phyloP scores from a whole-genome alignment of 2,113 vertebrate species.

The Phaethon lepturus region DNA sequence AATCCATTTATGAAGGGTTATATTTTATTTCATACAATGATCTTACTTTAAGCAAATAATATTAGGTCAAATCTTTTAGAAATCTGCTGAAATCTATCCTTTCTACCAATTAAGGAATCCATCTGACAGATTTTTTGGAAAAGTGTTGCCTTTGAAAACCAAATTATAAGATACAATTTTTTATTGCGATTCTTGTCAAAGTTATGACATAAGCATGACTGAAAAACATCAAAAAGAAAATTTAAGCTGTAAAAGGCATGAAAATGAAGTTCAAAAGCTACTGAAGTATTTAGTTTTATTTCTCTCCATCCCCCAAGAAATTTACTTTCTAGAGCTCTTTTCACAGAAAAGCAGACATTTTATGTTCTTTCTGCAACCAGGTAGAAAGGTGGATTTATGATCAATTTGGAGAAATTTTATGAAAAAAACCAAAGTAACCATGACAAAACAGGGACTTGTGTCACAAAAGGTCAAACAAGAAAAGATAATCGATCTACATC shows the following conservation, averaged over 20 bases:
- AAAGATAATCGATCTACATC: not conserved
- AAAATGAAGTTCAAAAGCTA: not conserved
- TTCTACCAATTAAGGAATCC: slow-evolving; percentile 9
- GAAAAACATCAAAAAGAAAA: slow-evolving; percentile 22
- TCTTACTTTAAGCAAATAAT: not conserved
- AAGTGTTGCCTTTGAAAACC: slow-evolving; percentile 44
- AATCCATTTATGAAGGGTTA: not conserved
- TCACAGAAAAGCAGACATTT: slow-evolving; percentile 21
- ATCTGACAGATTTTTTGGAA: slow-evolving; percentile 21
- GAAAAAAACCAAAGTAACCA: not conserved
- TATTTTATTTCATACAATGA: not conserved
- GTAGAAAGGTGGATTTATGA: slow-evolving; percentile 6
- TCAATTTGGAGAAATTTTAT: not conserved
- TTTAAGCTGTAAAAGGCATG: not conserved
- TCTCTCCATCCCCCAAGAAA: not conserved
- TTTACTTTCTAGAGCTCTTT: slow-evolving; percentile 17
- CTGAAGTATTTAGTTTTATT: not conserved
- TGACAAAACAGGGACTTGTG: not conserved
- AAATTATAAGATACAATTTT: slow-evolving; percentile 39
- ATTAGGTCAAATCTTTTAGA: not conserved
- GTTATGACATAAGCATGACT: not conserved
- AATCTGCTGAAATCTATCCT: not conserved
- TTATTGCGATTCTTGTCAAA: slow-evolving; percentile 48
- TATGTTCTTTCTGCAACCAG: not conserved
- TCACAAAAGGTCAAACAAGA: not conserved